phyloP scores from a whole-genome alignment of 2,888 invertebrate species.

The Conus canariensis region DNA sequence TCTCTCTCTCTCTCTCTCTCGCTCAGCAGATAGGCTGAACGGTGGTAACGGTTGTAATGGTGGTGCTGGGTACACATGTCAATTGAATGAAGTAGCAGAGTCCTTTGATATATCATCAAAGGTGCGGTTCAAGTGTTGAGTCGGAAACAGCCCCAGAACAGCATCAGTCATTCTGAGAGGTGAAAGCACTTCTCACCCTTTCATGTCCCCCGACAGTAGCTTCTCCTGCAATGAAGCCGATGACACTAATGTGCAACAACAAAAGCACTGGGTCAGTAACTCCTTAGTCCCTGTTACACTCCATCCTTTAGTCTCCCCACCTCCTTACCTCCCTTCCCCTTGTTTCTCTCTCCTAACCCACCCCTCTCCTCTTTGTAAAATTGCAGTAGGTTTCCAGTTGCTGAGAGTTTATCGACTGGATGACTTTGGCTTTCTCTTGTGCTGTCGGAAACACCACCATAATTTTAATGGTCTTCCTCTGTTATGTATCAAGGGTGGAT shows the following conservation, averaged over 20 bases:
- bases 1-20: too few relatives aligned
- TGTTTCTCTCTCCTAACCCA: too few relatives aligned
- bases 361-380: background rate
- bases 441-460: background rate
- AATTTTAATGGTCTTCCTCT: background rate
- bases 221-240: too few relatives aligned
- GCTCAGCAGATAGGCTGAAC: too few relatives aligned
- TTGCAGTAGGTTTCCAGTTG: background rate
- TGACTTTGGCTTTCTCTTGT: background rate
- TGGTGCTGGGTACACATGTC: background rate
- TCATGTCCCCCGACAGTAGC: background rate
- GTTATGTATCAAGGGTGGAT: background rate
- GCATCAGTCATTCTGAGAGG: background rate
- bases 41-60: too few relatives aligned
- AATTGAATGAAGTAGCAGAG: background rate
- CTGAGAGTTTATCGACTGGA: background rate
- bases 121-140: background rate
- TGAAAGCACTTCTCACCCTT: background rate
- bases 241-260: background rate
- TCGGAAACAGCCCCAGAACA: background rate
- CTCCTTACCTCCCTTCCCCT: too few relatives aligned
- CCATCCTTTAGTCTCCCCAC: too few relatives aligned
- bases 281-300: background rate
- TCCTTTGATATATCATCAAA: constrained; percentile 4
- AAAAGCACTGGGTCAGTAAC: constrained; percentile 10